phyloP scores from a whole-genome alignment of 2,888 invertebrate species.

The Sarcophaga subvicina region DNA sequence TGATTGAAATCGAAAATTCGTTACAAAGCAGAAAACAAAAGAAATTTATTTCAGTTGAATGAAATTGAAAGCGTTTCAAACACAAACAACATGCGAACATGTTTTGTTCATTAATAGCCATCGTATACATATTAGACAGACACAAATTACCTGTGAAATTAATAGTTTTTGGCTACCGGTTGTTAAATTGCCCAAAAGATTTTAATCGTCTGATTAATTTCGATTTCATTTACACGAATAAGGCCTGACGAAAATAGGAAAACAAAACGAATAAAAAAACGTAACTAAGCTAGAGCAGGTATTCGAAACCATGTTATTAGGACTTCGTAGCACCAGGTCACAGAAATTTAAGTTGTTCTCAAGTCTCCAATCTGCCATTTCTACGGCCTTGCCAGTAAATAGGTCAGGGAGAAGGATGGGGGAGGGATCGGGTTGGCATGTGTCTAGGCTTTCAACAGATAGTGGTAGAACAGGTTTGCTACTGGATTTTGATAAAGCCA shows the following conservation, averaged over 20 bases:
- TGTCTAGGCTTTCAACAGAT: too few relatives aligned
- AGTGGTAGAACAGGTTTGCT: too few relatives aligned
- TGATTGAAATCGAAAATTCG: background rate
- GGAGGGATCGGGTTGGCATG: too few relatives aligned
- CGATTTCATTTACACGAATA: constrained; percentile 11
- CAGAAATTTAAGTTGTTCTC: too few relatives aligned
- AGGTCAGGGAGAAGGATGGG: too few relatives aligned
- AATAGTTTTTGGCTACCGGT: background rate
- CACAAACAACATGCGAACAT: background rate
- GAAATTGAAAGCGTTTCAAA: background rate
- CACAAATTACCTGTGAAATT: background rate
- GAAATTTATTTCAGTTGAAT: background rate
- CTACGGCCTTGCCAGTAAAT: too few relatives aligned
- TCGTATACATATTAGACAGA: background rate
- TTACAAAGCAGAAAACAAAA: background rate
- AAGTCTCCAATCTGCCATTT: too few relatives aligned
- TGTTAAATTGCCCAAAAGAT: constrained; percentile 24
- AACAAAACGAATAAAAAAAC: background rate
- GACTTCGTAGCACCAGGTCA: too few relatives aligned
- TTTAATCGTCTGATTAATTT: background rate
- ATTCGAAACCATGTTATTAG: too few relatives aligned
- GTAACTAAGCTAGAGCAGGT: too few relatives aligned
- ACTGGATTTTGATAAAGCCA: too few relatives aligned
- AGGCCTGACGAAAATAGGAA: background rate
- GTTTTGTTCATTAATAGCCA: background rate